These are phyloP conservation scores for Lineus longissimus DNA, from an alignment of 1,140 invertebrate species.

Conservation along the genomic window DNA sequence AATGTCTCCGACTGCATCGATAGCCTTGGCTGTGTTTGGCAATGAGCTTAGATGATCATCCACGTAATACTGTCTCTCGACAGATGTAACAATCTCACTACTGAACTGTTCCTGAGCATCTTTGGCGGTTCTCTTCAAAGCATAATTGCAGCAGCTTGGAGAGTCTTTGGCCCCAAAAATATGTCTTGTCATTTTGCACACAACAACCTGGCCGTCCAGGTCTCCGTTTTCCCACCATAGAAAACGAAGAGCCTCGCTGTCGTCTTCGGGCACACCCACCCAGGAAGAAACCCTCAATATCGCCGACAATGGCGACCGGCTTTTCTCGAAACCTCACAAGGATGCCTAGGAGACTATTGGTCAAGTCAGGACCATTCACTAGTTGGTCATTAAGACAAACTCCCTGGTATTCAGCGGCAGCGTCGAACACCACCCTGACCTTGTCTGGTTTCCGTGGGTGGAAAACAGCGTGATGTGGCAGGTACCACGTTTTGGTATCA, in stretches of 20 bases:
- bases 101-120: background rate
- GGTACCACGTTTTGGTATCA: conserved; percentile 13
- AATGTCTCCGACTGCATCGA: conserved; percentile 6
- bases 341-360: conserved; percentile 31
- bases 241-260: conserved; percentile 17
- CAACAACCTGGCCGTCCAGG: conserved; percentile 7
- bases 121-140: conserved; percentile 16
- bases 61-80: conserved; percentile 21
- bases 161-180: conserved; percentile 23
- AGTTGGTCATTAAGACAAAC: conserved; percentile 32
- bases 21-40: conserved; percentile 4
- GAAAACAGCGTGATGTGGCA: conserved; percentile 24
- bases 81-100: background rate
- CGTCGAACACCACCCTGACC: conserved; percentile 28
- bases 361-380: conserved; percentile 43
- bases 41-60: conserved; percentile 17
- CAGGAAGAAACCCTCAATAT: conserved; percentile 28
- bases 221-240: conserved; percentile 20
- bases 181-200: conserved; percentile 23
- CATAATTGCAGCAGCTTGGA: conserved; percentile 20
- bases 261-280: conserved; percentile 14
- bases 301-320: conserved; percentile 21
- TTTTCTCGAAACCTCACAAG: conserved; percentile 26
- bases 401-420: conserved; percentile 19
- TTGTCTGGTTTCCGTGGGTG: conserved; percentile 22